Evolutionary conservation across 1,140 invertebrate genomes (phyloP), one percentile per base, ranked within the genome.

Genomic region (Euwallacea similis): DNA sequence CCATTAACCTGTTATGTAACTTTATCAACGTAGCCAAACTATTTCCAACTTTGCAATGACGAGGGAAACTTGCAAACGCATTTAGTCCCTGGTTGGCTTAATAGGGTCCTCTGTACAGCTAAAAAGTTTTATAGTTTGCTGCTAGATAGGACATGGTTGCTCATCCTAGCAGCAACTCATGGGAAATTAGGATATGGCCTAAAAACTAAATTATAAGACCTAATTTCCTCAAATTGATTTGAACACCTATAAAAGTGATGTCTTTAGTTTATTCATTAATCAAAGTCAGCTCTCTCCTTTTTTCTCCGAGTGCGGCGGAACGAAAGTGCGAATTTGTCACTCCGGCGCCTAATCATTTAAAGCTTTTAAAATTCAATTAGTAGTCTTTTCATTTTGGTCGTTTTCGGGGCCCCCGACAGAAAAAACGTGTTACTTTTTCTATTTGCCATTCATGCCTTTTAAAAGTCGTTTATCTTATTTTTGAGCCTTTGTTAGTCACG

Each of bases 321-420:
- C 62, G 62, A 69, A 62, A 69, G 46, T 69, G 67, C 67, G 67
- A 69, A 69, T 69, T 69, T 69, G 67, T 69, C 67, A 69, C 67
- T 42, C 33, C 8, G 46, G 43, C 33, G 67, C 44, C 67, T 61
- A 69, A 69, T 69, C 58, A 69, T 69, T 69, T 61, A 63, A 63
- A 69, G 67, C 67, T 69, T 62, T 69, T 69, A 69, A 69, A 69
- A 69, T 69, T 69, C 67, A 69, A 69, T 69, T 69, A 69, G 67
- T 54, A 62, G 47, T 69, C 58, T 61, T 63, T 69, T 69, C 58
- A 60, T 69, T 69, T 62, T 16, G 11, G 66, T 13, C 55, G 55
- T 50, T 68, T 21, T 42, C 10, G 16, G 47, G 11, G 9, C 16
- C 7, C 15, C 3, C 15, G 11, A 11, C 9, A 58, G 16, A 68